phyloP scores from a whole-genome alignment of 2,888 invertebrate species.

The Tupiocoris notatus region DNA sequence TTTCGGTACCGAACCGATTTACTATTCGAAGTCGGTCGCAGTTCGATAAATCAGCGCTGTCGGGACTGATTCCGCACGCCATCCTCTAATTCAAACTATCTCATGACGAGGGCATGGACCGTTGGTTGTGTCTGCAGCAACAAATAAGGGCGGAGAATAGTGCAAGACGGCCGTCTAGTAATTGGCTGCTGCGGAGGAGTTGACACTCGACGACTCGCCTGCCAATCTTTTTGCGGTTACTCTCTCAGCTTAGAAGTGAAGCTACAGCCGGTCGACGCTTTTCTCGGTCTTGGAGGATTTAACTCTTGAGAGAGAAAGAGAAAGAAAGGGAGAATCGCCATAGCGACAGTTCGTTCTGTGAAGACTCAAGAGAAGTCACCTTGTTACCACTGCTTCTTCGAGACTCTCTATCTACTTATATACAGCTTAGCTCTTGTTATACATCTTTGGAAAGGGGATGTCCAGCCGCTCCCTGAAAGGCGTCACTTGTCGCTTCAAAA shows the following conservation, averaged over 20 bases:
- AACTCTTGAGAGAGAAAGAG: slow-evolving; percentile 7
- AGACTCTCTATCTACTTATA: not conserved
- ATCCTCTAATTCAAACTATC: not conserved
- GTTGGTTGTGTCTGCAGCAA: slow-evolving; percentile 1
- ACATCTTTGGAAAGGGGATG: not conserved
- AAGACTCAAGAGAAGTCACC: not conserved
- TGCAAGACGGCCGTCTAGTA: slow-evolving; percentile 6
- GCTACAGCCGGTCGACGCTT: not conserved
- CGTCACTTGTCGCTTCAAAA: slow-evolving; percentile 34
- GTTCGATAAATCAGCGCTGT: too few relatives aligned
- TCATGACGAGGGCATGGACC: not conserved
- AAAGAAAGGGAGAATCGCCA: too few relatives aligned
- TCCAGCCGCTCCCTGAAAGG: not conserved
- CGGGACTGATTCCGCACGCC: not conserved
- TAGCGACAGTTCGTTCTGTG: not conserved
- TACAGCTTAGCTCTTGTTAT: slow-evolving; percentile 25
- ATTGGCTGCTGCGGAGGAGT: slow-evolving; percentile 28
- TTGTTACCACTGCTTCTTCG: slow-evolving; percentile 6
- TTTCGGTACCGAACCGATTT: too few relatives aligned
- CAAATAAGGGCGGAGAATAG: slow-evolving; percentile 21
- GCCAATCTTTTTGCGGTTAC: slow-evolving; percentile 6
- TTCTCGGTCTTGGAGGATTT: slow-evolving; percentile 27
- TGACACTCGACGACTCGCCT: slow-evolving; percentile 19
- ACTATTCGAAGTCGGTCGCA: too few relatives aligned
- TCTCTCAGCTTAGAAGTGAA: not conserved